Evolutionary conservation across 1,140 invertebrate species (phyloP), one percentile per base, ranked within the genome.

Genomic region (Oryctes rhinoceros): DNA sequence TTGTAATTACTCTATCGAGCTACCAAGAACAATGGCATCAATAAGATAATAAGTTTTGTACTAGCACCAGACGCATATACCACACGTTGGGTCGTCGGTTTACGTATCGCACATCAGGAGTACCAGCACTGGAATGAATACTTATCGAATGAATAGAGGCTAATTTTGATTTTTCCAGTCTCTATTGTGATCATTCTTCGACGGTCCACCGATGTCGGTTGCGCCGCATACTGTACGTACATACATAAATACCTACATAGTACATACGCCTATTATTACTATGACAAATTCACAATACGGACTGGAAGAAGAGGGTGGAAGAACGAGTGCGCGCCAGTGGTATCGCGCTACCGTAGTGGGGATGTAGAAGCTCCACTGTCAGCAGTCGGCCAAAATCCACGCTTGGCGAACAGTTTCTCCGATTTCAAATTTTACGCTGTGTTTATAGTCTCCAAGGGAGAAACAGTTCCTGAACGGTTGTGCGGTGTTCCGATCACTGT

Each of bases 341-440:
- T 35, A 71, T 71, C 18, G 65, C 65, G 65, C 65, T 71, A 71
- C 24, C 65, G 65, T 71, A 71, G 65, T 71, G 65, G 65, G 65
- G 65, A 71, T 71, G 65, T 15, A 37, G 65, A 71, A 24, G 65
- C 65, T 71, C 24, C 35, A 71, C 65, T 71, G 65, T 35, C 65
- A 71, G 65, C 65, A 71, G 65, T 71, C 24, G 65, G 20, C 65
- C 65, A 37, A 71, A 71, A 71, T 71, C 65, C 4, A 71, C 65
- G 65, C 65, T 71, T 71, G 20, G 65, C n/a, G 65, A 30, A 71
- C 65, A 24, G 65, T 71, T 71, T 15, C 11, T 35, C 65, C 24
- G 24, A 71, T 71, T 71, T 37, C 5, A 35, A 30, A 71, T 71
- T 71, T 71, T 71, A 71, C 65, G 65, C 65, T 71, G 65, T 71